phyloP scores from a whole-genome alignment of 2,797 vertebrate species.

The Threskiornis aethiopicus region DNA sequence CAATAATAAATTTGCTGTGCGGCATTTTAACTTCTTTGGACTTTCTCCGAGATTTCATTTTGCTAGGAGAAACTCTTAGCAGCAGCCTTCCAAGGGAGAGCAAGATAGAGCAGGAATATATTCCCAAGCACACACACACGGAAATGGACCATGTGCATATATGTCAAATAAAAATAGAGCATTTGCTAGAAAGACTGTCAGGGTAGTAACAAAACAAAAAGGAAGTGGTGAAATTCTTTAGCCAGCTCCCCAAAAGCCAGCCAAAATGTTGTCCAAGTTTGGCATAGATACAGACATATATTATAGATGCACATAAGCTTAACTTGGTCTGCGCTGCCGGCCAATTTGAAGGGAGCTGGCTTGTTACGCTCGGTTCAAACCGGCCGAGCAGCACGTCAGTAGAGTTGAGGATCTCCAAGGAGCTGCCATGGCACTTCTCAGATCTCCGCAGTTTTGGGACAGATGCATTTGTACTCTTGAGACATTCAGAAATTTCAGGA shows the following conservation, averaged over 20 bases:
- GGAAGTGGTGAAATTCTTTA: slow-evolving; percentile 20
- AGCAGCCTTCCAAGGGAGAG: not conserved
- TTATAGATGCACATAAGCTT: slow-evolving; percentile 6
- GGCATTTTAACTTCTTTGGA: not conserved
- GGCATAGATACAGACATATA: not conserved
- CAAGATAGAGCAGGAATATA: not conserved
- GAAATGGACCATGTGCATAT: not conserved
- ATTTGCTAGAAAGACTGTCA: slow-evolving; percentile 2
- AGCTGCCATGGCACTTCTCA: not conserved
- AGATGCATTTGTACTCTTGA: not conserved
- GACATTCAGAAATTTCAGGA: not conserved
- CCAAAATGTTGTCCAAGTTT: slow-evolving; percentile 41
- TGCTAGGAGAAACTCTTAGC: not conserved
- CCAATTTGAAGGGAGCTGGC: not conserved
- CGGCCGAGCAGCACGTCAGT: not conserved
- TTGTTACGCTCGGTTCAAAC: not conserved
- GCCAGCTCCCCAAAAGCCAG: slow-evolving; percentile 38
- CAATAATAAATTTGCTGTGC: slow-evolving; percentile 17
- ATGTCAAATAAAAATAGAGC: slow-evolving; percentile 22
- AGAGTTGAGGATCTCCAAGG: not conserved
- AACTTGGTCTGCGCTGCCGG: not conserved
- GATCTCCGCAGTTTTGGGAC: not conserved
- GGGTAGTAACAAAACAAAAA: slow-evolving; percentile 11
- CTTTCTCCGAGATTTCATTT: not conserved
- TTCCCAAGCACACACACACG: not conserved